Conservation (phyloP, 2,797 vertebrate genomes). For the Rhyacichthys aspro region DNA sequence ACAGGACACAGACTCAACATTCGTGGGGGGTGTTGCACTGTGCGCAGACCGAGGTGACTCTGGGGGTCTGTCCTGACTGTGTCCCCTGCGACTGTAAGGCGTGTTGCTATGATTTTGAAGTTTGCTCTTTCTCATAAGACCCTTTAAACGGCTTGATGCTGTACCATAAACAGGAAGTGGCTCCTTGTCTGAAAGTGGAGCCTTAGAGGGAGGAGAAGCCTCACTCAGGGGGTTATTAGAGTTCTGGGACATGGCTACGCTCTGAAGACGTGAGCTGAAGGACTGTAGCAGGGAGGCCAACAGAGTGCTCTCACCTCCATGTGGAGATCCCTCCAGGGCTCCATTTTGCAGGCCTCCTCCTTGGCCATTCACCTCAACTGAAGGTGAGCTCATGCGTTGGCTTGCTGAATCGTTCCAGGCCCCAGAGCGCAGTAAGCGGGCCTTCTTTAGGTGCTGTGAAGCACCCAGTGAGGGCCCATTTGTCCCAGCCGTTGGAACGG, state of each 20-base stretch:
- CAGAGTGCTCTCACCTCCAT: constrained; percentile 94
- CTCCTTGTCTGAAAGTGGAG: constrained; percentile 84
- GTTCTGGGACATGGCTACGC: constrained; percentile 95
- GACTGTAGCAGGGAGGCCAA: constrained; percentile 97
- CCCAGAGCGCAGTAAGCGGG: constrained; percentile 91
- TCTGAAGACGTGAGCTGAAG: constrained; percentile 96
- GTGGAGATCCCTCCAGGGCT: constrained; percentile 87
- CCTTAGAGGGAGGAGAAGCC: constrained; percentile 76
- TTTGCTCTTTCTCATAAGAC: constrained; percentile 94
- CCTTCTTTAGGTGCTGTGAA: constrained; percentile 95
- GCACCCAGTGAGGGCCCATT: constrained; percentile 84
- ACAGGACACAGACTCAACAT: constrained; percentile 91
- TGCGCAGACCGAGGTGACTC: constrained; percentile 87
- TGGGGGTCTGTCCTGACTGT: constrained; percentile 83
- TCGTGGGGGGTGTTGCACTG: constrained; percentile 75
- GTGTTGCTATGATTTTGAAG: constrained; percentile 87
- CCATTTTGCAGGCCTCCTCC: constrained; percentile 87
- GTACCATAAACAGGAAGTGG: constrained; percentile 89
- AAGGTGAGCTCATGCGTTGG: constrained; percentile 85
- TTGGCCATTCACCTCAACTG: constrained; percentile 89
- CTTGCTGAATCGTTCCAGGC: constrained; percentile 90
- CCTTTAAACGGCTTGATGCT: constrained; percentile 94
- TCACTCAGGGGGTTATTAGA: constrained; percentile 80
- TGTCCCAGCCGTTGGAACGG: constrained; percentile 77
- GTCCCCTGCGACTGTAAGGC: constrained; percentile 84